Percentiles rank a stretch among this genome's conserved stretches.
Evolutionary conservation across 2,888 invertebrate species (phyloP).

Genomic region (Synergus gifuensis): DNA sequence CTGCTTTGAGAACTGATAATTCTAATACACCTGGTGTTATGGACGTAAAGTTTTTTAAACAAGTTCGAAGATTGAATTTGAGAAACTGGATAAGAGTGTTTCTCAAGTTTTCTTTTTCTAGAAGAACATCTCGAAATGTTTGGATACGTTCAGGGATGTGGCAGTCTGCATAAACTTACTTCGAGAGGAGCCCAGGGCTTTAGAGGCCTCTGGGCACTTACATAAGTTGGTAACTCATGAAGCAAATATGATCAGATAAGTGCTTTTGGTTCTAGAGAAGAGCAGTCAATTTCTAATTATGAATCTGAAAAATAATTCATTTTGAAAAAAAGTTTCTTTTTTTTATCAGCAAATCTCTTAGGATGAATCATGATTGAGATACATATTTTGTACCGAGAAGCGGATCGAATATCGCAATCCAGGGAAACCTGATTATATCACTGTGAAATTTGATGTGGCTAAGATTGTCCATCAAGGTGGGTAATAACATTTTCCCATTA

Average conservation of each 20-base stretch:
- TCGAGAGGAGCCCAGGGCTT: constrained; percentile 15
- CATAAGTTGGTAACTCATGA: constrained; percentile 20
- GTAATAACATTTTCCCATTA: not conserved
- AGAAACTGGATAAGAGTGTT: not conserved
- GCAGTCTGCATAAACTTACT: constrained; percentile 5
- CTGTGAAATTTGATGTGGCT: not conserved
- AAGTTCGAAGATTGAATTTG: not conserved
- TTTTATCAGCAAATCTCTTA: too few relatives aligned
- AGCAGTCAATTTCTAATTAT: not conserved
- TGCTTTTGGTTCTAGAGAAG: not conserved
- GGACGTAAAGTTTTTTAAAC: not conserved
- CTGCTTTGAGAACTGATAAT: not conserved
- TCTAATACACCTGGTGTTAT: not conserved
- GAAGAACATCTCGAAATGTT: not conserved
- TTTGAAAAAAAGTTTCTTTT: too few relatives aligned
- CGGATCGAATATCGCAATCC: too few relatives aligned
- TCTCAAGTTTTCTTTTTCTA: not conserved
- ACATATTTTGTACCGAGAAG: too few relatives aligned
- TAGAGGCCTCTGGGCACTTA: constrained; percentile 11
- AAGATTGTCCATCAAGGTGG: not conserved
- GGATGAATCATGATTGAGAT: too few relatives aligned
- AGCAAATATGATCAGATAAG: constrained; percentile 18
- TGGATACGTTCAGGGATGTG: not conserved
- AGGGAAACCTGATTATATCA: not conserved
- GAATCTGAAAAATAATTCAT: not conserved